A percentile compares a stretch with the other conserved stretches of the same genome.
phyloP scores from a whole-genome alignment of 2,797 vertebrate genomes.

The Pyrocephalus nanus region DNA sequence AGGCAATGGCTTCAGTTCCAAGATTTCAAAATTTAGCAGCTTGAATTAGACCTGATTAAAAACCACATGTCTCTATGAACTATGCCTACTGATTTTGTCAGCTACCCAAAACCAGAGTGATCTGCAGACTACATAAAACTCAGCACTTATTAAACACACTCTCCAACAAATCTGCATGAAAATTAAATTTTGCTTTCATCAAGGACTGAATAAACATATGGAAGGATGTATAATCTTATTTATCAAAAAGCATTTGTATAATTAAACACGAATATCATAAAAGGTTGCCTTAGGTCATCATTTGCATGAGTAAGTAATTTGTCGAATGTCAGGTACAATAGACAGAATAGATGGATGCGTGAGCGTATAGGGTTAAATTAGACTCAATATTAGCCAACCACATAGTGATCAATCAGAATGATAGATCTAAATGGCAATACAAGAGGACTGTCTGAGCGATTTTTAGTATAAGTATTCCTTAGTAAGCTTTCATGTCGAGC shows the following conservation, averaged over 20 bases:
- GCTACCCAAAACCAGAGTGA: conserved; percentile 67
- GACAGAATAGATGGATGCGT: conserved; percentile 92
- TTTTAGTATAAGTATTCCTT: conserved; percentile 76
- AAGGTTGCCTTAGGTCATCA: conserved; percentile 91
- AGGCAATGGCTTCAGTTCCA: neutral
- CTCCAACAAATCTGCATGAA: conserved; percentile 92
- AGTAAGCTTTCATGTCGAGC: conserved; percentile 69
- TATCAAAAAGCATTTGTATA: conserved; percentile 96
- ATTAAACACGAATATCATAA: conserved; percentile 95
- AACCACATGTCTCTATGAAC: conserved; percentile 4
- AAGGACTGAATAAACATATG: conserved; percentile 89
- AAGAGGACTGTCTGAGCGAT: conserved; percentile 81
- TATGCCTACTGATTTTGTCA: conserved; percentile 53
- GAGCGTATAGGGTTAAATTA: conserved; percentile 96
- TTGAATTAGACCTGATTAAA: conserved; percentile 43
- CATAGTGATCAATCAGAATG: conserved; percentile 99
- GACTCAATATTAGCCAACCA: conserved; percentile 97
- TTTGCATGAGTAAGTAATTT: conserved; percentile 99
- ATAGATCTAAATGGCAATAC: conserved; percentile 98
- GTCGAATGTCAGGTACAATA: conserved; percentile 94
- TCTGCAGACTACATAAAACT: conserved; percentile 81
- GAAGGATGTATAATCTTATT: conserved; percentile 94
- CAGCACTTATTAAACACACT: conserved; percentile 85
- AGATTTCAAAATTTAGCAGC: conserved; percentile 17
- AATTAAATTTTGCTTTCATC: conserved; percentile 99